phyloP scores from a whole-genome alignment of 2,888 invertebrate species.

The Nephrotoma guestfalica region DNA sequence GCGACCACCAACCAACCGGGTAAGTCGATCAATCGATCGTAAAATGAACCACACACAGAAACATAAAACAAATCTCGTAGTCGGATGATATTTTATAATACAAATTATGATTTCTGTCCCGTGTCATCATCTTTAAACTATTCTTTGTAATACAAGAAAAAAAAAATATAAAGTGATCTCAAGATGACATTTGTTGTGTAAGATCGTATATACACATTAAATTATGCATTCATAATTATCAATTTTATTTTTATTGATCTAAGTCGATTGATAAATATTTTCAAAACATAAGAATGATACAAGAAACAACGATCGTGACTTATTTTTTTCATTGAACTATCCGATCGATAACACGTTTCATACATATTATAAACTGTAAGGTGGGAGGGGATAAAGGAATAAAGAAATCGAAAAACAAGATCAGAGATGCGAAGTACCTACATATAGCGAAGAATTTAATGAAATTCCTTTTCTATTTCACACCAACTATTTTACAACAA shows the following conservation, averaged over 20 bases:
- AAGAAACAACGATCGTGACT: background rate
- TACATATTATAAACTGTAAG: background rate
- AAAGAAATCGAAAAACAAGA: background rate
- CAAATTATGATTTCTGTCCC: background rate
- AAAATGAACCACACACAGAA: background rate
- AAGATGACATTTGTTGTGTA: background rate
- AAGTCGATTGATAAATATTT: background rate
- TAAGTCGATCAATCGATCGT: background rate
- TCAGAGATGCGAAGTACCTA: background rate
- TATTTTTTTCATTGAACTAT: background rate
- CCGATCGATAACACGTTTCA: background rate
- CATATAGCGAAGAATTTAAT: background rate
- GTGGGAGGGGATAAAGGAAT: background rate
- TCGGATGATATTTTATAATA: background rate
- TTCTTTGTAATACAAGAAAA: background rate
- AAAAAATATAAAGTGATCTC: background rate
- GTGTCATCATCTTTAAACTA: background rate
- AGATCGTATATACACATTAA: background rate
- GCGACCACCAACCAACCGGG: background rate
- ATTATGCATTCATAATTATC: background rate
- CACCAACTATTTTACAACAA: background rate
- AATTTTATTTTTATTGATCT: background rate
- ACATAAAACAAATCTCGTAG: background rate
- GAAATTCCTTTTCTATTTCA: background rate
- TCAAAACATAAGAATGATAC: background rate